Base-by-base conservation (phyloP, 2,888 invertebrate species). In the Cistogaster globosa region DNA sequence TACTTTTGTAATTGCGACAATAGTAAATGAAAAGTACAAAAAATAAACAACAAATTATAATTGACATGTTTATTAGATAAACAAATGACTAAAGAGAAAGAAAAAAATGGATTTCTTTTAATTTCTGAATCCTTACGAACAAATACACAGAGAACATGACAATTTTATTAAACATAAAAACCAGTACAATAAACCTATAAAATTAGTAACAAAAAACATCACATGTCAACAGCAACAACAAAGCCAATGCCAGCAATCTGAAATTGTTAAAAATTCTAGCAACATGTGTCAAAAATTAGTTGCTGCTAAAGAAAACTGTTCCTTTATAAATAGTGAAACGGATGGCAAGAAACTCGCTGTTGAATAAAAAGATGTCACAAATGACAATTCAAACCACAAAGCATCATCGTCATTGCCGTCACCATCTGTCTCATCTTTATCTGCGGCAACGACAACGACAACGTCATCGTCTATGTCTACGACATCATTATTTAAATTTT, bases 161-260 rank as follows among this genome's bases (percentile, higher is more conserved):
- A 87, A 87, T 84, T 81, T 82, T 84, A 84, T 89, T 88, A 90
- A 90, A 86, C 84, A 87, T 74, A 89, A 89, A 89, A 87, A 89
- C 88, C 89, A 88, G 89, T 88, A 90, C 90, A 90, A 90, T 90
- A 89, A 89, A 88, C 81, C 79, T 72, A 75, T 79, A 75, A 84
- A 85, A 85, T 84, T 83, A 86, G 63, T 80, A 87, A 88, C 88
- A 89, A 71, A 83, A 71, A 90, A 89, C 90, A 90, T 90, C 90
- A 90, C 90, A 90, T 77, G 76, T 80, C 79, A 80, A 68, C 79
- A 82, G 60, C 22, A 51, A 88, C 69, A 88, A 88, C 87, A 88
- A 88, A 55, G 58, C 87, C 86, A 89, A 87, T 76, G 77, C 67
- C 83, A 69, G 57, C 87, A 86, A 69, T 16, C 79, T 60, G 57